Evolutionary conservation across 2,797 vertebrate genomes (phyloP).

Genomic region (Nyctalus aviator): DNA sequence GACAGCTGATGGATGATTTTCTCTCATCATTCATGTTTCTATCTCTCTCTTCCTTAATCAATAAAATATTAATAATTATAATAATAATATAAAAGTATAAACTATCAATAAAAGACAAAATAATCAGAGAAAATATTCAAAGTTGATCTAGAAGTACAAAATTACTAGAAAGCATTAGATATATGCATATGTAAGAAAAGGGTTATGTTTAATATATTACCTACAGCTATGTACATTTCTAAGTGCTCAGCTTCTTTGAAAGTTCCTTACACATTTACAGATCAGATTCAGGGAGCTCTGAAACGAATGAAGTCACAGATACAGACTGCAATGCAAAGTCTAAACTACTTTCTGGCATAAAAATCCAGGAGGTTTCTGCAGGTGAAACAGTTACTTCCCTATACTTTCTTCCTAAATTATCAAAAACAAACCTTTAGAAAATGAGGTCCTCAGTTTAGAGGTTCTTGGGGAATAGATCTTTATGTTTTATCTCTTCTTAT

Average conservation of each 20-base stretch:
- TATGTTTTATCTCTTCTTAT: neutral
- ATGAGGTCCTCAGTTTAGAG: neutral
- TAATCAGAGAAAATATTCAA: neutral
- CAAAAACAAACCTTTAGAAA: neutral
- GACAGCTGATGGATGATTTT: no score
- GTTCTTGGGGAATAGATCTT: neutral
- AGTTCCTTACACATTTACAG: neutral
- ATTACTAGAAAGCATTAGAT: neutral
- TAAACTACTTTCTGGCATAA: accelerated
- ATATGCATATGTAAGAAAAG: neutral
- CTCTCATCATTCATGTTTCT: no score
- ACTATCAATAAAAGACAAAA: neutral
- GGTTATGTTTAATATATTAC: neutral
- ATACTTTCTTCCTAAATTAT: neutral
- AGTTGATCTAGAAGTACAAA: neutral
- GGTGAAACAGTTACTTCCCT: neutral
- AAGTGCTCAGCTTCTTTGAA: no score
- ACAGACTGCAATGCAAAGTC: accelerated
- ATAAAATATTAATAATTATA: no score
- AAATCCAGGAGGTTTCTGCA: neutral
- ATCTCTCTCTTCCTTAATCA: no score
- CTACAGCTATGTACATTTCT: neutral
- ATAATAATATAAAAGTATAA: neutral
- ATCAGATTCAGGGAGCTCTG: neutral
- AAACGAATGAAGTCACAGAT: neutral